Evolutionary conservation across 2,888 invertebrate species (phyloP), one percentile per base, ranked within the genome.

Genomic region (Mimumesa dahlbomi): DNA sequence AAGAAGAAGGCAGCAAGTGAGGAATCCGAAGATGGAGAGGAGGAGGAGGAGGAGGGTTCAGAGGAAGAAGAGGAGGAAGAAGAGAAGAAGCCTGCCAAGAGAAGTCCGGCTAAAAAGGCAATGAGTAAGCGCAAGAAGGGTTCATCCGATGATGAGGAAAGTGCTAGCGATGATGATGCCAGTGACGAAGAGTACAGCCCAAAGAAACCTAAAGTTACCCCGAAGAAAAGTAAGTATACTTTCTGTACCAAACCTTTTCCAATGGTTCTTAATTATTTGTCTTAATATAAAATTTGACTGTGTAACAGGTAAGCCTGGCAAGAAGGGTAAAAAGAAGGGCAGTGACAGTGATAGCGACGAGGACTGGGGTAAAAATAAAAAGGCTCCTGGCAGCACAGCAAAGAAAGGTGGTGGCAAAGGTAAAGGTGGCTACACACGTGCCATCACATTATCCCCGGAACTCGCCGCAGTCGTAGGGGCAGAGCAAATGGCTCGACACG

Each of bases 401-500:
- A 90, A 90, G 90, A 92, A 85, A 70, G 90, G 31, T 18, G 90
- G 84, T 87, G 85, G 73, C 3, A 72, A 77, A 34, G 86, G 87
- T 57, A 88, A 84, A 14, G 94, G 94, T 29, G 96, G 96, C 4
- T 98, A 97, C 90, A 96, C 96, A 0, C 94, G 95, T 75, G 93
- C 96, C 2, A 94, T 95, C 89, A 95, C 93, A 61, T 91, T 98
- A 25, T 97, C 97, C 0, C 95, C 97, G 0, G 96, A 95, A 65
- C 90, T 98, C 42, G 94, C 96, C 0, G 95, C 94, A 0, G 92
- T 97, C 0, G 94, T 98, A 85, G 98, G 98, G 0, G 93, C 94
- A 50, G 94, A 95, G 7, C 92, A 93, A 43, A 94, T 97, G 93
- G 94, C 97, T 0, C 93, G 97, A 5, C 96, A 97, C 84, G 97